These are phyloP conservation scores for Punctoribates punctum DNA, from an alignment of 2,888 invertebrate species.

Conservation along the genomic window DNA sequence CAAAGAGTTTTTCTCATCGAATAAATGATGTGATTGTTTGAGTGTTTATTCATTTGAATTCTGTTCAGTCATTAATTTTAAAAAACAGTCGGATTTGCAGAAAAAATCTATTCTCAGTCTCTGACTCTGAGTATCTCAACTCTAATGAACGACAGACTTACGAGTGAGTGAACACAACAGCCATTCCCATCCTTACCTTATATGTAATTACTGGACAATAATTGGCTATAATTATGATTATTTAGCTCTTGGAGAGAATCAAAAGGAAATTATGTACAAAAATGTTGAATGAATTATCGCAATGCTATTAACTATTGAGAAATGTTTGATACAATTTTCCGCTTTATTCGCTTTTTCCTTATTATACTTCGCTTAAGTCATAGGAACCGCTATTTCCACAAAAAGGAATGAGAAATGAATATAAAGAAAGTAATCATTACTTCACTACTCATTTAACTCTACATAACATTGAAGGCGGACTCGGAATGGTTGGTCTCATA, in stretches of 20 bases:
- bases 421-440: no score
- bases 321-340: background rate
- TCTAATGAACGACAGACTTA: background rate
- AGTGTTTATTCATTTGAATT: constrained; percentile 3
- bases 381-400: no score
- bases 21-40: constrained; percentile 9
- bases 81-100: background rate
- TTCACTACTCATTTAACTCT: no score
- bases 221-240: background rate
- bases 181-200: background rate
- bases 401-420: no score
- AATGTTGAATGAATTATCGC: background rate
- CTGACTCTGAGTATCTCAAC: no score
- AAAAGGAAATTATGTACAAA: constrained; percentile 9
- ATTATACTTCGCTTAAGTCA: no score
- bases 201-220: constrained; percentile 1
- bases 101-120: background rate
- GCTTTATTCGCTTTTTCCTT: constrained; percentile 2
- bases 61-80: background rate
- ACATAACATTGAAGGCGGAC: no score
- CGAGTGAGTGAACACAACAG: background rate
- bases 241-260: constrained; percentile 3
- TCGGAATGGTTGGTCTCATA: no score
- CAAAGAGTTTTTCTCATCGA: background rate
- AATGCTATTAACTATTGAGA: background rate